Conservation (phyloP, 2,113 vertebrate species). For the Scomber colias region DNA sequence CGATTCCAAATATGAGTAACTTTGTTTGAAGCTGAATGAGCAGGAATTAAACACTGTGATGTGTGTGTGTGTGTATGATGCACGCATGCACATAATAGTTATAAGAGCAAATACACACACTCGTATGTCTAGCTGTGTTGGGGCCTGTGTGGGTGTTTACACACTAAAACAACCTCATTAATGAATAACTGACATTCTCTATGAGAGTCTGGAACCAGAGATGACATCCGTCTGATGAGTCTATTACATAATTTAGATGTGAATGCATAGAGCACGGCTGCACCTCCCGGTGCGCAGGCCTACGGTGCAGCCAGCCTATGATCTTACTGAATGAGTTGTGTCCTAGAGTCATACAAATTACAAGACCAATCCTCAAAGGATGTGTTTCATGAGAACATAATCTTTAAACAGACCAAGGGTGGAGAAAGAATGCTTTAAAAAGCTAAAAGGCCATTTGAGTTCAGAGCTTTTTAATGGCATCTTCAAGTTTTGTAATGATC, state of each 20-base stretch:
- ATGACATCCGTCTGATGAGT: conserved; percentile 58
- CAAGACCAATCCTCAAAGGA: conserved; percentile 48
- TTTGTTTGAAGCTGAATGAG: conserved; percentile 63
- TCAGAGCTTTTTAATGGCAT: conserved; percentile 49
- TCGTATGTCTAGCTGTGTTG: conserved; percentile 21
- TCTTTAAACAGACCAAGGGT: conserved; percentile 36
- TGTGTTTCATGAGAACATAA: conserved; percentile 34
- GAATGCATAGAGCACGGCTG: conserved; percentile 42
- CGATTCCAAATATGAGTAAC: conserved; percentile 39
- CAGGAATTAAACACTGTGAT: conserved; percentile 34
- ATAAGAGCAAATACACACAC: not conserved
- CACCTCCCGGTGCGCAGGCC: conserved; percentile 42
- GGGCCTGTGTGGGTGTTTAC: conserved; percentile 40
- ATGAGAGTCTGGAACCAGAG: conserved; percentile 41
- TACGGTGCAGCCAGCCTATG: conserved; percentile 30
- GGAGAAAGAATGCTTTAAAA: conserved; percentile 38
- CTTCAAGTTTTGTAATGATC: conserved; percentile 64
- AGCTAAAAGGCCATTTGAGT: conserved; percentile 45
- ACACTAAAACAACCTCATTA: conserved; percentile 67
- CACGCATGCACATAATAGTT: conserved; percentile 6
- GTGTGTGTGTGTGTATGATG: not conserved
- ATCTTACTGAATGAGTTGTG: conserved; percentile 39
- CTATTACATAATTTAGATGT: conserved; percentile 64
- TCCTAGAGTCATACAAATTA: conserved; percentile 44
- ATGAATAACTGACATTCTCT: conserved; percentile 66